A percentile compares a stretch with the other conserved stretches of the same genome.
These are phyloP conservation scores for Sialis lutaria DNA, from an alignment of 2,888 invertebrate species.

Conservation along the genomic window DNA sequence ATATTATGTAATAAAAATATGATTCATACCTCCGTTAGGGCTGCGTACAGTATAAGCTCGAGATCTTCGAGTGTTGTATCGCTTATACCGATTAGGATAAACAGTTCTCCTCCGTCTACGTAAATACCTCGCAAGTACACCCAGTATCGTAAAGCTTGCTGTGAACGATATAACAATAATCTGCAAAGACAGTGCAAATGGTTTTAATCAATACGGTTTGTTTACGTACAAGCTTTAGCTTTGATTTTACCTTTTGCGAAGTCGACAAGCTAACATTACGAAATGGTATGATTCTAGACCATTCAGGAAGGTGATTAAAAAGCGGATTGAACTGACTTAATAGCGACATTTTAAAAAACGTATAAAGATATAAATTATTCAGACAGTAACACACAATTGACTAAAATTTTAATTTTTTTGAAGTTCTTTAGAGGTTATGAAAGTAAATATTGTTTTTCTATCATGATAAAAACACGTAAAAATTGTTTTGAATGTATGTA, in stretches of 20 bases:
- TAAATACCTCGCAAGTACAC: constrained; percentile 64
- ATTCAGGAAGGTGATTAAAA: constrained; percentile 33
- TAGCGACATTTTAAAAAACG: constrained; percentile 20
- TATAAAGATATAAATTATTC: too few relatives aligned
- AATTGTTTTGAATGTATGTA: too few relatives aligned
- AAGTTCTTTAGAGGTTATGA: too few relatives aligned
- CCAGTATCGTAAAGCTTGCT: constrained; percentile 65
- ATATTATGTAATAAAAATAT: background rate
- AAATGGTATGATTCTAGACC: constrained; percentile 28
- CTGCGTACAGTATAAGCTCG: constrained; percentile 43
- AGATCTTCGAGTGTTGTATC: constrained; percentile 38
- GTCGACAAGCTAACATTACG: constrained; percentile 38
- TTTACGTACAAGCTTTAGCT: background rate
- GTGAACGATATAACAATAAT: constrained; percentile 55
- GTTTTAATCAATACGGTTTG: background rate
- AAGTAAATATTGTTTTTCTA: too few relatives aligned
- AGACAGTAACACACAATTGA: too few relatives aligned
- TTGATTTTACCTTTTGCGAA: constrained; percentile 43
- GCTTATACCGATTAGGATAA: constrained; percentile 36
- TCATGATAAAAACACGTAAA: too few relatives aligned
- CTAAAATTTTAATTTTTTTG: too few relatives aligned
- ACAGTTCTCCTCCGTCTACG: constrained; percentile 50
- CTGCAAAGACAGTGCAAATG: constrained; percentile 24
- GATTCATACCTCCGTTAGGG: constrained; percentile 37
- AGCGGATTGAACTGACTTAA: constrained; percentile 36